Conservation (phyloP, 2,113 vertebrate genomes). For the Eidolon helvum region DNA sequence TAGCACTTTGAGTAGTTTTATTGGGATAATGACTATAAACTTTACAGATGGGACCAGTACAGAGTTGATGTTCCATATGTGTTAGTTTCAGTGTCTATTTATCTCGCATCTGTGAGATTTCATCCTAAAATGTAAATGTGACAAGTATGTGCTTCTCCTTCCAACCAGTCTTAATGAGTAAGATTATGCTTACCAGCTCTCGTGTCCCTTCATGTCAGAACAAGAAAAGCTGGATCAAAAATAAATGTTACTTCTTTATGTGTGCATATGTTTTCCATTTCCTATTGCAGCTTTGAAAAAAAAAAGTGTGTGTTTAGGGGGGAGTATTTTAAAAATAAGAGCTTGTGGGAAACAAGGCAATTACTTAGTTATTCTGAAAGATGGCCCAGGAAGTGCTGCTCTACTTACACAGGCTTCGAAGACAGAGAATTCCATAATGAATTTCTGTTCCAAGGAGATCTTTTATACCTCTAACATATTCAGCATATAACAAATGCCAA, state of each 20-base stretch:
- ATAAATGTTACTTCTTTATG: not conserved
- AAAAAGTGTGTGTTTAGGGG: no score
- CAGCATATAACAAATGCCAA: conserved; percentile 28
- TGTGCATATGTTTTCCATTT: not conserved
- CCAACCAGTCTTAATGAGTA: not conserved
- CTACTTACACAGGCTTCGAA: not conserved
- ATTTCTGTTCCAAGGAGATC: conserved; percentile 39
- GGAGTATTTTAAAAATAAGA: not conserved
- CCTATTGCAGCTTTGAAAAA: not conserved
- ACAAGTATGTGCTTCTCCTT: not conserved
- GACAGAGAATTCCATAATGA: conserved; percentile 18
- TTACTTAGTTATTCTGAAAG: conserved; percentile 1
- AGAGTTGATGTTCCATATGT: not conserved
- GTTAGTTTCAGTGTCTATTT: not conserved
- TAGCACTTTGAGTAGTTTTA: not conserved
- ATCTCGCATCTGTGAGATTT: conserved; percentile 15
- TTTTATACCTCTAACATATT: conserved; percentile 52
- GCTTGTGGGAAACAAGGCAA: conserved; percentile 40
- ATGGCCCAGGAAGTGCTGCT: conserved; percentile 3
- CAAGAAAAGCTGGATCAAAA: conserved; percentile 16
- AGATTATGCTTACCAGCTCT: not conserved
- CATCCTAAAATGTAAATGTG: conserved; percentile 32
- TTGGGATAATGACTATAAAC: not conserved
- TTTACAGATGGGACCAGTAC: not conserved
- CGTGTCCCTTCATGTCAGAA: not conserved